Base-by-base conservation (phyloP, 2,888 invertebrate genomes). In the Uropetala carovei region DNA sequence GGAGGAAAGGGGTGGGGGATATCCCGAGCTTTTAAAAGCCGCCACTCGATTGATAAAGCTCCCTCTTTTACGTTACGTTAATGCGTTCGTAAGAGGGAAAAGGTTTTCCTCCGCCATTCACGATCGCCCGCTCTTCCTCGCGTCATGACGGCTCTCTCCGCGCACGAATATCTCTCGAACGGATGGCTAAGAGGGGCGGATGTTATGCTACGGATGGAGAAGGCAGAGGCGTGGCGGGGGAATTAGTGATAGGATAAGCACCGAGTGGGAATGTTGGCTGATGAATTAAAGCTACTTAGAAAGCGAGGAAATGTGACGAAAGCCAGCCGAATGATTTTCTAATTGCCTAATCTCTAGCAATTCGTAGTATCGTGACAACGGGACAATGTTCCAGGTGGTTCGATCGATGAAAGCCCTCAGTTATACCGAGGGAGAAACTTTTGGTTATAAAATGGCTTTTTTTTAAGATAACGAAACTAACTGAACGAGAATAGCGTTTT, bases 11-110 rank as follows among this genome's bases (percentile, higher is more conserved):
- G 86, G 59, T 13, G 22, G 27, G 86, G 58, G 58, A 60, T 27
- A 60, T 4, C 59, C 86, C 27, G 16, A 59, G 30, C 86, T 86
- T n/a, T n/a, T 86, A 86, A 86, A 86, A 86, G 86, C 86, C 27
- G 60, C 22, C 86, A 30, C 60, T 30, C 86, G 86, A 86, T 68
- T 89, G 89, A 89, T 89, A 89, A 89, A 64, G 64, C 64, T 60
- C n/a, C 64, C 60, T 27, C 60, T 64, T 58, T 64, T 22, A 43
- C 43, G 18, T 22, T 14, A 27, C 86, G 86, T 60, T 86, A 60
- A 60, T 30, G 60, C 86, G 10, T 22, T 86, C 11, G 22, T 22
- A 59, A 85, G 59, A 85, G 16, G 43, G 43, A 43, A 43, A 43
- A 43, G 43, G 43, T 27, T 86, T 30, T 27, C n/a, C 16, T 30